phyloP scores from a whole-genome alignment of 2,797 vertebrate genomes.

The Trematomus bernacchii region DNA sequence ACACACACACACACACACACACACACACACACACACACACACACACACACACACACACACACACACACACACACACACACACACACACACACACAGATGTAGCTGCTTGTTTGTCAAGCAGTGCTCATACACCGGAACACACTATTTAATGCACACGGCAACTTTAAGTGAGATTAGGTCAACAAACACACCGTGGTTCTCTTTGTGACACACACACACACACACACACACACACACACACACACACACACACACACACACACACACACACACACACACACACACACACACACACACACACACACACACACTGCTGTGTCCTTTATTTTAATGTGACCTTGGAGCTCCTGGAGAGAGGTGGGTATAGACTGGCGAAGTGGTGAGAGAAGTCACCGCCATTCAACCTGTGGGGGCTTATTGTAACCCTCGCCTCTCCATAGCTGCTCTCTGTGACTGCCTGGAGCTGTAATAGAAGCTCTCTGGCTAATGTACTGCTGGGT shows the following conservation, averaged over 20 bases:
- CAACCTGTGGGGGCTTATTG: conserved; percentile 72
- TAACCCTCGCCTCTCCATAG: conserved; percentile 59
- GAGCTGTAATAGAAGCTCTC: conserved; percentile 72
- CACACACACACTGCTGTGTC: conserved; percentile 65
- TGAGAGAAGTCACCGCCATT: conserved; percentile 63
- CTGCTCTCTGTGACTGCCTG: conserved; percentile 47
- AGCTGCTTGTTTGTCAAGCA: too few relatives aligned
- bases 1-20: conserved; percentile 4
- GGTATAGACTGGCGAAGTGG: conserved; percentile 60
- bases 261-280: too few relatives aligned
- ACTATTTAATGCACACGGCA: too few relatives aligned
- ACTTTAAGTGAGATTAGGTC: too few relatives aligned
- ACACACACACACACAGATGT: conserved; percentile 8
- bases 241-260: too few relatives aligned
- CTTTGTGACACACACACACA: too few relatives aligned
- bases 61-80: background rate
- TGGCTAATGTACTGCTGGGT: conserved; percentile 78
- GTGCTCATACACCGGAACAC: too few relatives aligned
- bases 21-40: conserved; percentile 23
- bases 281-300: too few relatives aligned
- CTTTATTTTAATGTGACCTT: conserved; percentile 78
- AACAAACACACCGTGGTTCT: too few relatives aligned
- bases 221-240: too few relatives aligned
- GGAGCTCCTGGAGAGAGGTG: conserved; percentile 69
- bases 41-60: conserved; percentile 19